Conservation (phyloP, 2,113 vertebrate genomes). For the Saimiri boliviensis region DNA sequence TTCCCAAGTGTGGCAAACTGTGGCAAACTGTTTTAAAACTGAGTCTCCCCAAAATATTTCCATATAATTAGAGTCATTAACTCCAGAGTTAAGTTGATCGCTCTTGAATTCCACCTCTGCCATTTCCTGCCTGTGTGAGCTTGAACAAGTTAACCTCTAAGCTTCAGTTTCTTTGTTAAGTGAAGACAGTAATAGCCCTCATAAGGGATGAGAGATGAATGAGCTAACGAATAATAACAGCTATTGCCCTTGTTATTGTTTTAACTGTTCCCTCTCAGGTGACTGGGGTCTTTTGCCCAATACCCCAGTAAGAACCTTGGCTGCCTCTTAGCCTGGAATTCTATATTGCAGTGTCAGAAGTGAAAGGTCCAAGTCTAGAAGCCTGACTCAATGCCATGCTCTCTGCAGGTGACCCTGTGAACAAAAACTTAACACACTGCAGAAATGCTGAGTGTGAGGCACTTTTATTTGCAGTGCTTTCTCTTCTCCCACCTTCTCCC, state of each 20-base stretch:
- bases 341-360: neutral
- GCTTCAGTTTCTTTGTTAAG: neutral
- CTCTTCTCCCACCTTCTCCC: neutral
- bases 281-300: neutral
- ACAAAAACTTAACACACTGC: neutral
- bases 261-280: neutral
- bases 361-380: neutral
- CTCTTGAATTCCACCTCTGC: neutral
- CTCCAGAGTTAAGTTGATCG: neutral
- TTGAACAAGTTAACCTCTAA: neutral
- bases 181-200: neutral
- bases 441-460: neutral
- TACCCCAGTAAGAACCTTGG: neutral
- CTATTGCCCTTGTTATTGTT: neutral
- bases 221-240: neutral
- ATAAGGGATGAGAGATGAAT: neutral
- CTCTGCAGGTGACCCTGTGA: neutral
- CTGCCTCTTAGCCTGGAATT: neutral
- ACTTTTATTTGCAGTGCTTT: fast-evolving
- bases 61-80: neutral
- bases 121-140: neutral
- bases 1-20: neutral
- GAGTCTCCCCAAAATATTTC: neutral
- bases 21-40: neutral
- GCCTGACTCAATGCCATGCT: neutral